These are phyloP conservation scores for Alligator mississippiensis DNA, from an alignment of 2,113 vertebrate genomes.

Conservation along the genomic window DNA sequence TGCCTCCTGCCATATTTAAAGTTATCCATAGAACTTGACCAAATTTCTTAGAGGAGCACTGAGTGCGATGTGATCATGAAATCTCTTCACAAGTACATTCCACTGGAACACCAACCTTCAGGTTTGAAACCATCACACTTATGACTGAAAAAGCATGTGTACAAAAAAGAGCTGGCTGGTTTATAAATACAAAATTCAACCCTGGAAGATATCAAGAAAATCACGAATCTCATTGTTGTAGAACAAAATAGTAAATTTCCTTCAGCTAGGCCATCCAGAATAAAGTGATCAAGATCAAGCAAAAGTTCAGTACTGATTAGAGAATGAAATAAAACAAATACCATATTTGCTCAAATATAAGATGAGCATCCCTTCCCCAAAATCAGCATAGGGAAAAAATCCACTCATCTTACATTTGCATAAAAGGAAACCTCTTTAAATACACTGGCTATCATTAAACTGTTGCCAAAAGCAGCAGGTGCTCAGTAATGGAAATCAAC, in stretches of 20 bases:
- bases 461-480: no score
- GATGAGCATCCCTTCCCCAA: no score
- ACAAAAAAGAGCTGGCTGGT: background rate
- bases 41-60: background rate
- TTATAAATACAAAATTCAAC: background rate
- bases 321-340: background rate
- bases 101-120: no score
- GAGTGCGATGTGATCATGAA: background rate
- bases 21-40: fast-evolving
- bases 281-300: background rate
- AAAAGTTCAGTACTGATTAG: background rate
- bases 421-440: no score
- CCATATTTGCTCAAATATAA: no score
- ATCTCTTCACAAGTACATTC: background rate
- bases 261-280: background rate
- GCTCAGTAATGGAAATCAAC: no score
- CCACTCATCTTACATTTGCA: no score
- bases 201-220: background rate
- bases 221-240: background rate
- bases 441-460: no score
- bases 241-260: background rate
- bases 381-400: no score
- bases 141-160: background rate
- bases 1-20: background rate
- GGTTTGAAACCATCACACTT: background rate